phyloP scores from a whole-genome alignment of 2,888 invertebrate genomes.

The Trachelus tabidus region DNA sequence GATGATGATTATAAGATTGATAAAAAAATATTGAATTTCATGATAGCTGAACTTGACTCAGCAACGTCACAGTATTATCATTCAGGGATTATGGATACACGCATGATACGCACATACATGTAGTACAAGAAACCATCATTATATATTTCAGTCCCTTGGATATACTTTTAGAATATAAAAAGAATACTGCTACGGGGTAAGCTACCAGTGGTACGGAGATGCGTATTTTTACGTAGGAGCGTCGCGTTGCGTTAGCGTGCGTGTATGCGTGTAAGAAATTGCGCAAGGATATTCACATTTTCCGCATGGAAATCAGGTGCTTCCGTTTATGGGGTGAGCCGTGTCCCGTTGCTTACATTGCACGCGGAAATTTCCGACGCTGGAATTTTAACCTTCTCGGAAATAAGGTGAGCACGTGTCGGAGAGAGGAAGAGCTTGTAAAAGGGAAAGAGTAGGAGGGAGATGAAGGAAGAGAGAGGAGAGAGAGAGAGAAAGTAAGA shows the following conservation, averaged over 20 bases:
- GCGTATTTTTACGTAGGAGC: background rate
- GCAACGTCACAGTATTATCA: too few relatives aligned
- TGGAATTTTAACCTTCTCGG: background rate
- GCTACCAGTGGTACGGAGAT: background rate
- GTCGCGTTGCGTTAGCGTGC: background rate
- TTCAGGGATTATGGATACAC: too few relatives aligned
- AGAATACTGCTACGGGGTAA: background rate
- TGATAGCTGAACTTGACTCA: too few relatives aligned
- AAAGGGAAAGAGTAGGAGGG: background rate
- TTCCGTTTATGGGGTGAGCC: background rate
- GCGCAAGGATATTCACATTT: slow-evolving; percentile 19
- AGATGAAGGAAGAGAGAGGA: background rate
- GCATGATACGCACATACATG: too few relatives aligned
- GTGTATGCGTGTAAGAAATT: slow-evolving; percentile 7
- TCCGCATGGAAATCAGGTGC: slow-evolving; percentile 18
- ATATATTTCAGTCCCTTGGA: background rate
- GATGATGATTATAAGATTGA: too few relatives aligned
- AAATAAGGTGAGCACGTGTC: background rate
- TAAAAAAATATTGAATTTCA: too few relatives aligned
- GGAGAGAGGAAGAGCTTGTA: background rate
- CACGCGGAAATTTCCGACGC: background rate
- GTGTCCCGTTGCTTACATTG: slow-evolving; percentile 1
- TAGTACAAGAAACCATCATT: background rate
- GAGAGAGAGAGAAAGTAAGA: background rate
- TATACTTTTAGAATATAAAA: background rate